Conservation (phyloP, 2,888 invertebrate genomes). For the Azorinus chamasolen region DNA sequence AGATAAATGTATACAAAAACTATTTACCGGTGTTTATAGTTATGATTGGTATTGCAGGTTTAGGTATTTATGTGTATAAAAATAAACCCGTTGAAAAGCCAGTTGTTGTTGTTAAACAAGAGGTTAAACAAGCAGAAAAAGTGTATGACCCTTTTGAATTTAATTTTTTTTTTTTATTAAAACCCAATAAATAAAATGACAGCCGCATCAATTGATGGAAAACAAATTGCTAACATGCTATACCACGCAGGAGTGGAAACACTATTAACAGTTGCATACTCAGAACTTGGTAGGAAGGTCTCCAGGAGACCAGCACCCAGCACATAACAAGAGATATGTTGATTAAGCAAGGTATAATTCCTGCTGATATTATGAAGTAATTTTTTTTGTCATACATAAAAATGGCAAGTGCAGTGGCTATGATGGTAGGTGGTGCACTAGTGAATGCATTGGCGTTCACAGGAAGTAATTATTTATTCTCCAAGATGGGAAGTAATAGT, state of each 20-base stretch:
- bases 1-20: too few relatives aligned
- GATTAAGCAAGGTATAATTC: slow-evolving; percentile 45
- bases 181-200: too few relatives aligned
- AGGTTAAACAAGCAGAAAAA: too few relatives aligned
- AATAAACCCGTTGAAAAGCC: too few relatives aligned
- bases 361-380: slow-evolving; percentile 50
- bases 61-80: too few relatives aligned
- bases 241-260: slow-evolving; percentile 51
- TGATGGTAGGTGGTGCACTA: slow-evolving; percentile 40
- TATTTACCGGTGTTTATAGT: too few relatives aligned
- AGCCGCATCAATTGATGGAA: slow-evolving; percentile 28
- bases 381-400: slow-evolving; percentile 17
- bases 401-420: slow-evolving; percentile 50
- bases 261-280: slow-evolving; percentile 41
- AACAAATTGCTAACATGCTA: slow-evolving; percentile 38
- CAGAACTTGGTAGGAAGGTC: slow-evolving; percentile 38
- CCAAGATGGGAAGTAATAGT: slow-evolving; percentile 18
- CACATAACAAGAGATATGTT: slow-evolving; percentile 40
- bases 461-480: slow-evolving; percentile 27
- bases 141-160: too few relatives aligned
- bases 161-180: too few relatives aligned
- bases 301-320: too few relatives aligned
- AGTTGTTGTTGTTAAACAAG: too few relatives aligned
- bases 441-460: slow-evolving; percentile 44
- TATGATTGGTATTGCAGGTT: too few relatives aligned